These are phyloP conservation scores for Falco punctatus DNA, from an alignment of 2,113 vertebrate species.

Conservation along the genomic window DNA sequence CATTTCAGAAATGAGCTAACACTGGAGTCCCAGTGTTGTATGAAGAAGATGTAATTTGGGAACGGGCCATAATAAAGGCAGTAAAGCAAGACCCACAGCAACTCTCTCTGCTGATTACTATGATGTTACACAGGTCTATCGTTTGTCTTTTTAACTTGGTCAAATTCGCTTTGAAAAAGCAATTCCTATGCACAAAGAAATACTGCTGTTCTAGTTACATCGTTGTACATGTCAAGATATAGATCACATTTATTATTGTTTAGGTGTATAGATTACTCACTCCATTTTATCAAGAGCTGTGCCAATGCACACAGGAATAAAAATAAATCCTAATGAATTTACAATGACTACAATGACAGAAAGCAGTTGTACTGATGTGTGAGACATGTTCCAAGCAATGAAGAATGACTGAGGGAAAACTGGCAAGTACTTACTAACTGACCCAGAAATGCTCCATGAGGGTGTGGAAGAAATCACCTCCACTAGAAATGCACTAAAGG, in stretches of 20 bases:
- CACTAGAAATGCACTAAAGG: background rate
- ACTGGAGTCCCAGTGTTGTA: background rate
- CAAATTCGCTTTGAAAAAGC: background rate
- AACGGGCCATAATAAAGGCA: background rate
- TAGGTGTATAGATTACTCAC: background rate
- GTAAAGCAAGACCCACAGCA: background rate
- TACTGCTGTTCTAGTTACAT: background rate
- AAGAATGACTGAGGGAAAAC: background rate
- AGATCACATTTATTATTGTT: background rate
- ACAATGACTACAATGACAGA: background rate
- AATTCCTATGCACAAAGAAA: background rate
- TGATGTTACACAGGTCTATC: background rate
- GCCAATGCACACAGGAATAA: background rate
- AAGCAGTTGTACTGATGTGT: background rate
- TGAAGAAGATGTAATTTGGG: background rate
- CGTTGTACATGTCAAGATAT: background rate
- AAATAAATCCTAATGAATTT: conserved; percentile 6
- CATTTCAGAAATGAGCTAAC: background rate
- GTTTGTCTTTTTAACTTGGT: background rate
- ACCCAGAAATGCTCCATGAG: background rate
- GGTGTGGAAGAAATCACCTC: background rate
- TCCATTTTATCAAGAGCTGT: background rate
- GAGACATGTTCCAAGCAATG: background rate
- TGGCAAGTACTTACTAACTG: background rate
- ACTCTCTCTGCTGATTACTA: background rate